These are phyloP conservation scores for Corythornis cristatus DNA, from an alignment of 2,113 vertebrate species.

Conservation along the genomic window DNA sequence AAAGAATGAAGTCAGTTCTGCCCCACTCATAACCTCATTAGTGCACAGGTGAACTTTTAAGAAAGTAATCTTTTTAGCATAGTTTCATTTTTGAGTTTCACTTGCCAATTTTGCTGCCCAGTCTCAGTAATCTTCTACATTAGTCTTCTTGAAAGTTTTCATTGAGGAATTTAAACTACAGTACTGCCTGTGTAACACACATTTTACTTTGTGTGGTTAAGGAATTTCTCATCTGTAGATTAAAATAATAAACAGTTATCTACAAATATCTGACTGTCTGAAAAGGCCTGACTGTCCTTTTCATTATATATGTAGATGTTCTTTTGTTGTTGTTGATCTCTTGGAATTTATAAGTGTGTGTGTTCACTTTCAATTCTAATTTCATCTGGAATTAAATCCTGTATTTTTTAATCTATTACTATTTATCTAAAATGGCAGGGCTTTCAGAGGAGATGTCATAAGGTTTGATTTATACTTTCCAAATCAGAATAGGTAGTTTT, in stretches of 20 bases:
- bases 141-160: neutral
- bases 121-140: fast-evolving
- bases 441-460: neutral
- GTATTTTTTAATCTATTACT: neutral
- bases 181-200: neutral
- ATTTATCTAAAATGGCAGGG: neutral
- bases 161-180: neutral
- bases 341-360: neutral
- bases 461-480: neutral
- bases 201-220: neutral
- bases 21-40: neutral
- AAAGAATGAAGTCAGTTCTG: neutral
- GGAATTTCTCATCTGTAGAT: neutral
- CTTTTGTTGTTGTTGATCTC: neutral
- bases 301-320: neutral
- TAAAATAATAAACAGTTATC: neutral
- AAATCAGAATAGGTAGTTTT: neutral
- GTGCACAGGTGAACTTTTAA: neutral
- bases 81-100: neutral
- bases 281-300: neutral
- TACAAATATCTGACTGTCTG: neutral
- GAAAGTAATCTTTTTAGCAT: neutral
- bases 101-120: neutral
- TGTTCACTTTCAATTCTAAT: neutral
- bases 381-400: neutral